A percentile compares a stretch with the other conserved stretches of the same genome.
Evolutionary conservation across 2,888 invertebrate genomes (phyloP).

Genomic region (Crematogaster levior): DNA sequence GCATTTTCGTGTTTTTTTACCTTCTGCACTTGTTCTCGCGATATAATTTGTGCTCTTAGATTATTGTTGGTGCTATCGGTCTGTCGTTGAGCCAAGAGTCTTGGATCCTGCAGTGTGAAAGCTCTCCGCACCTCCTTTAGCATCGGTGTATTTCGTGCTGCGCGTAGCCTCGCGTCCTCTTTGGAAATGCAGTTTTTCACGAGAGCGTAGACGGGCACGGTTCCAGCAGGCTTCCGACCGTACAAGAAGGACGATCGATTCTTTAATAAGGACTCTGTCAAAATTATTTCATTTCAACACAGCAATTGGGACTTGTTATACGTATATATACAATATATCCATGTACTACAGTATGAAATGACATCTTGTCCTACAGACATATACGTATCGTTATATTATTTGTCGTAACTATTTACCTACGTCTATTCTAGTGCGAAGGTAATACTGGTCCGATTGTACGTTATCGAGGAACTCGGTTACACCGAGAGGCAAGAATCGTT

Average conservation of each 20-base stretch:
- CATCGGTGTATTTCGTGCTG: neutral
- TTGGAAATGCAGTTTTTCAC: constrained; percentile 86
- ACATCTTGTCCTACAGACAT: neutral
- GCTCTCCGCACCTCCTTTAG: neutral
- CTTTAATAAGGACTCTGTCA: constrained; percentile 84
- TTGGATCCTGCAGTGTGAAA: neutral
- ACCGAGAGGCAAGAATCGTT: constrained; percentile 88
- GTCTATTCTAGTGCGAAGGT: constrained; percentile 78
- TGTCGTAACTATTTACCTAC: constrained; percentile 75
- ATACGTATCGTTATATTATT: neutral
- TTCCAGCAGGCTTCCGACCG: constrained; percentile 87
- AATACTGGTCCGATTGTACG: constrained; percentile 83
- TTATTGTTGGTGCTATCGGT: neutral
- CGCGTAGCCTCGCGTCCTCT: neutral
- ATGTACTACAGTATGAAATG: no score
- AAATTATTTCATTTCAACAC: constrained; percentile 26
- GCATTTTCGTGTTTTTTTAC: neutral
- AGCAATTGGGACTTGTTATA: neutral
- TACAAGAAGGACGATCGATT: constrained; percentile 87
- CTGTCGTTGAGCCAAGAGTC: neutral
- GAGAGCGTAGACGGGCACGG: constrained; percentile 88
- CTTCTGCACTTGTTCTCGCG: constrained; percentile 22
- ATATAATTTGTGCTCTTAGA: neutral
- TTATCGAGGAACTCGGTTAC: constrained; percentile 88
- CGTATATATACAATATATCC: no score